Evolutionary conservation across 2,113 vertebrate species (phyloP).

Genomic region (Micronisus gabar): DNA sequence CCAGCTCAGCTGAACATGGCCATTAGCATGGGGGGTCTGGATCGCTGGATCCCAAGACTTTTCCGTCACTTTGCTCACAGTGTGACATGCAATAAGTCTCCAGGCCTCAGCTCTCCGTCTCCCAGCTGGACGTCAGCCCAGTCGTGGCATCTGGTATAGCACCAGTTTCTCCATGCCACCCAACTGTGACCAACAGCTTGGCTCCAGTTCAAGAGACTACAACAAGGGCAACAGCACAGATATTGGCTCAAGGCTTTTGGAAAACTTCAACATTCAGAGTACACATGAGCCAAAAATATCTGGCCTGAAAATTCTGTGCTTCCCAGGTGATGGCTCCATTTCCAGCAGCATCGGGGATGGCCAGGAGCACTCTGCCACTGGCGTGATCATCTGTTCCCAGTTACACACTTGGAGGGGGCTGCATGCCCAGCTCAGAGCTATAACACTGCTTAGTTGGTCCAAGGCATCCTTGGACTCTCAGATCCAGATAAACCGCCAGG

Average conservation of each 20-base stretch:
- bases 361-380: background rate
- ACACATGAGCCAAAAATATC: background rate
- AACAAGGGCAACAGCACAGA: background rate
- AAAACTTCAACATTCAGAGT: background rate
- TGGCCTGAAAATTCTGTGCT: background rate
- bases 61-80: background rate
- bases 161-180: background rate
- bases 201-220: background rate
- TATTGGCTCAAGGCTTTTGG: background rate
- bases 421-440: background rate
- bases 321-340: background rate
- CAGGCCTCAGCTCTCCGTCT: background rate
- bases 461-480: background rate
- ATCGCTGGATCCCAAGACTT: background rate
- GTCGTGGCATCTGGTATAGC: background rate
- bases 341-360: background rate
- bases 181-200: conserved; percentile 3
- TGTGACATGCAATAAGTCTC: background rate
- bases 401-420: too few species aligned
- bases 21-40: rapidly evolving
- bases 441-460: rapidly evolving
- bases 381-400: background rate
- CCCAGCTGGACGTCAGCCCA: background rate
- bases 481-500: rapidly evolving
- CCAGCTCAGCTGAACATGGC: background rate